Percentiles rank a stretch among this genome's conserved stretches.
Evolutionary conservation across 1,140 invertebrate genomes (phyloP).

Genomic region (Musca vetustissima): DNA sequence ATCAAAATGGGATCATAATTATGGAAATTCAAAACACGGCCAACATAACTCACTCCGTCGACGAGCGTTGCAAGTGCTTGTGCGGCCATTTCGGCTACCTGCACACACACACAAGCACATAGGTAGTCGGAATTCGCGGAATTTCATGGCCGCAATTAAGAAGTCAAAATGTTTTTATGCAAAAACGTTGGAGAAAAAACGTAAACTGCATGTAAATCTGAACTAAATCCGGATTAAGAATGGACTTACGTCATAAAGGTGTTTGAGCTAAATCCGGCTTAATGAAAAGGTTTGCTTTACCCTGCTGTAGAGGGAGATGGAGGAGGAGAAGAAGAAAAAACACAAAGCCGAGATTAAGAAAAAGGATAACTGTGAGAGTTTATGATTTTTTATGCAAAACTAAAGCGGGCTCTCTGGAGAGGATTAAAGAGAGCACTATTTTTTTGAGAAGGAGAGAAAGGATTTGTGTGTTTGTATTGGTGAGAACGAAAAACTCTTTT

Average conservation of each 20-base stretch:
- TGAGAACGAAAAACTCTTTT: not conserved
- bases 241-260: conserved; percentile 22
- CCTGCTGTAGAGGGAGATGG: too few relatives aligned
- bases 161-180: conserved; percentile 20
- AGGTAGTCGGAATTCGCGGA: conserved; percentile 18
- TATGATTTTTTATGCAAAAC: conserved; percentile 16
- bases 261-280: conserved; percentile 15
- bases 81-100: not conserved
- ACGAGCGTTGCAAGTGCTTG: conserved; percentile 2
- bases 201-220: conserved; percentile 16
- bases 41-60: not conserved
- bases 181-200: conserved; percentile 10
- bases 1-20: conserved; percentile 24
- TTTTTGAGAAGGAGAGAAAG: not conserved
- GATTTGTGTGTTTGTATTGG: too few relatives aligned
- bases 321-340: too few relatives aligned
- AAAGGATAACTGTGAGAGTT: not conserved
- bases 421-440: not conserved
- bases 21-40: conserved; percentile 21
- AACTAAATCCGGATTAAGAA: conserved; percentile 26
- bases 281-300: conserved; percentile 14
- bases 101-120: not conserved
- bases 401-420: not conserved
- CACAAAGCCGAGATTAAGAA: not conserved
- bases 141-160: conserved; percentile 19